A percentile compares a stretch with the other conserved stretches of the same genome.
These are phyloP conservation scores for Spodoptera littoralis DNA, from an alignment of 2,888 invertebrate species.

Conservation along the genomic window DNA sequence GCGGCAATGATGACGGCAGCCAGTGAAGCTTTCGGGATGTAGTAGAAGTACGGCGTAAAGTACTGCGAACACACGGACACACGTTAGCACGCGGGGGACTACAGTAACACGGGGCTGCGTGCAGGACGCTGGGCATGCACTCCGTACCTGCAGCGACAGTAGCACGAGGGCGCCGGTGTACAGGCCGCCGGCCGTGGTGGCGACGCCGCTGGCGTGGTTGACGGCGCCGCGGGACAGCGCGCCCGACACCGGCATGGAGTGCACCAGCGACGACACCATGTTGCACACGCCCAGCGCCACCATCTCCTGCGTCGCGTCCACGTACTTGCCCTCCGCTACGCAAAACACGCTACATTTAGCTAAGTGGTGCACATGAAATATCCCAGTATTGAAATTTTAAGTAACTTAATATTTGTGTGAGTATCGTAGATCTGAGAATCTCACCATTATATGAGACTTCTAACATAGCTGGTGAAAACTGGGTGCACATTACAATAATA, in stretches of 20 bases:
- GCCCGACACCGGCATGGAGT: constrained; percentile 97
- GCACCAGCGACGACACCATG: constrained; percentile 95
- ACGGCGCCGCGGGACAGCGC: constrained; percentile 97
- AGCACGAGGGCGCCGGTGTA: constrained; percentile 91
- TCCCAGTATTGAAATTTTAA: too few species aligned
- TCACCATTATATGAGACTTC: too few species aligned
- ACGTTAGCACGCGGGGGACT: not conserved
- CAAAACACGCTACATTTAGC: constrained; percentile 26
- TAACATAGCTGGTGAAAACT: too few species aligned
- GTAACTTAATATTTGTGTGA: too few species aligned
- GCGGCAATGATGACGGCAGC: constrained; percentile 96
- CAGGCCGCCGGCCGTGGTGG: constrained; percentile 95
- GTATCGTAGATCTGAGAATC: too few species aligned
- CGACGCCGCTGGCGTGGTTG: constrained; percentile 97
- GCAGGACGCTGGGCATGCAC: not conserved
- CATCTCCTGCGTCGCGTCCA: constrained; percentile 97
- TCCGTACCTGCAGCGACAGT: constrained; percentile 81
- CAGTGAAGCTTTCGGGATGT: constrained; percentile 93
- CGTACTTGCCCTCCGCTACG: constrained; percentile 92
- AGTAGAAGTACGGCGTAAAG: constrained; percentile 95
- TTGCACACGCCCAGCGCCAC: constrained; percentile 96
- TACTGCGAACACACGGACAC: constrained; percentile 78
- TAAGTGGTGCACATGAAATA: too few species aligned
- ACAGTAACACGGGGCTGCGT: not conserved
- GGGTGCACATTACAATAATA: too few species aligned